These are phyloP conservation scores for Melinopterus prodromus DNA, from an alignment of 2,888 invertebrate genomes.

Conservation along the genomic window DNA sequence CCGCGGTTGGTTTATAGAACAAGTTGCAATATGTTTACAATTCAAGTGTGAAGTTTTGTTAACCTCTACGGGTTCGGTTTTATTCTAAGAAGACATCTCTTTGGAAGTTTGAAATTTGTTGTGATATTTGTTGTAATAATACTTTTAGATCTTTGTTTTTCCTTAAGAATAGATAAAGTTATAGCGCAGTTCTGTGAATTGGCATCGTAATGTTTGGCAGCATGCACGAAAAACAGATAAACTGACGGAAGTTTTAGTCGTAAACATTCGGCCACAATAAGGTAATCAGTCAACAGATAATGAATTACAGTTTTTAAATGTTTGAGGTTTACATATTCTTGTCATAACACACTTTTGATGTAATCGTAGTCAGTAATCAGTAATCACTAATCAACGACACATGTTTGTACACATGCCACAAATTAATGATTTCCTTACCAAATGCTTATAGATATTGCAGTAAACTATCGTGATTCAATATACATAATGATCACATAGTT, in stretches of 20 bases:
- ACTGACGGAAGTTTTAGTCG: not conserved
- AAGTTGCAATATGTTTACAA: not conserved
- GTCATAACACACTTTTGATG: not conserved
- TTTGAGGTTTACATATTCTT: not conserved
- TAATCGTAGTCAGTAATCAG: not conserved
- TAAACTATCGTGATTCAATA: not conserved
- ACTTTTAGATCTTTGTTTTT: too few species aligned
- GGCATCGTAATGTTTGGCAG: too few species aligned
- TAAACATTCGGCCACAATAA: not conserved
- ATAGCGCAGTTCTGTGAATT: not conserved
- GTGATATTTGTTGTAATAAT: constrained; percentile 11
- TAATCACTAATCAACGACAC: not conserved
- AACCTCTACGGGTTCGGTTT: not conserved
- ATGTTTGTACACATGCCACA: not conserved
- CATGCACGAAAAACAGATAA: not conserved
- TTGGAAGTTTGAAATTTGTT: not conserved
- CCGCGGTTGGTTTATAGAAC: not conserved
- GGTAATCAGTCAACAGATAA: not conserved
- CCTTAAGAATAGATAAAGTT: too few species aligned
- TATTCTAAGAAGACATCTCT: not conserved
- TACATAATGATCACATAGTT: not conserved
- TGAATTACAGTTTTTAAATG: too few species aligned
- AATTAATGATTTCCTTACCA: not conserved
- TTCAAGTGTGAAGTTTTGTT: not conserved
- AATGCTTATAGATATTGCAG: not conserved